Evolutionary conservation across 2,888 invertebrate genomes (phyloP).

Genomic region (Chrysina gloriosa): DNA sequence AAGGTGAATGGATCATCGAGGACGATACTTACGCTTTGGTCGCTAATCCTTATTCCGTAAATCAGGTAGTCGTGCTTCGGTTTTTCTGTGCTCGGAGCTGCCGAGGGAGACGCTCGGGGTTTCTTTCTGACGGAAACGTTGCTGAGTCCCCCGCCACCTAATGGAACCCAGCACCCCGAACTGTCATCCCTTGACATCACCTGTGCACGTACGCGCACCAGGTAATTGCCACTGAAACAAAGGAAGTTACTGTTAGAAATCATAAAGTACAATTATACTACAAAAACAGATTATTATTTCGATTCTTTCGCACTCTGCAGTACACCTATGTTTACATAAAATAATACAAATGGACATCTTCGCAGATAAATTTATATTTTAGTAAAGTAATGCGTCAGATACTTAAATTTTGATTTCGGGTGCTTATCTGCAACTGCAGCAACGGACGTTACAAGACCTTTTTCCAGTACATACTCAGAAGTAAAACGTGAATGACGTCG

Average conservation of each 20-base stretch:
- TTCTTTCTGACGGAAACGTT: conserved; percentile 91
- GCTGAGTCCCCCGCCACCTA: conserved; percentile 93
- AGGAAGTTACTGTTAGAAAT: conserved; percentile 41
- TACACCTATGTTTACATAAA: too few species aligned
- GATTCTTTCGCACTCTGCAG: too few species aligned
- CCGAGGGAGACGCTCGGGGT: conserved; percentile 63
- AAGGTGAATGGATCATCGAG: too few species aligned
- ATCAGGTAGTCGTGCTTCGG: conserved; percentile 91
- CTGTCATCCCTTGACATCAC: conserved; percentile 99
- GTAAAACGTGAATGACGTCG: background rate
- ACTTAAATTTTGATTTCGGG: too few species aligned
- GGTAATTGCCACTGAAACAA: conserved; percentile 81
- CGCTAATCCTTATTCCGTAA: conserved; percentile 91
- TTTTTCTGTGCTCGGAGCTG: conserved; percentile 53
- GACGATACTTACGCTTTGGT: conserved; percentile 86
- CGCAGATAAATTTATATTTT: too few species aligned
- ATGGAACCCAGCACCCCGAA: conserved; percentile 95
- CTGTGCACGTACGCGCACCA: conserved; percentile 98
- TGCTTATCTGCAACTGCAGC: too few species aligned
- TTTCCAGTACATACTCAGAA: too few species aligned
- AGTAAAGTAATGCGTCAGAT: too few species aligned
- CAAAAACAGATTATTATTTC: too few species aligned
- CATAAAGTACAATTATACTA: too few species aligned
- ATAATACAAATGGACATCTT: too few species aligned
- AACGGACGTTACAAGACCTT: too few species aligned